Evolutionary conservation across 2,888 invertebrate genomes (phyloP), one percentile per base, ranked within the genome.

Genomic region (Oscheius sp.): DNA sequence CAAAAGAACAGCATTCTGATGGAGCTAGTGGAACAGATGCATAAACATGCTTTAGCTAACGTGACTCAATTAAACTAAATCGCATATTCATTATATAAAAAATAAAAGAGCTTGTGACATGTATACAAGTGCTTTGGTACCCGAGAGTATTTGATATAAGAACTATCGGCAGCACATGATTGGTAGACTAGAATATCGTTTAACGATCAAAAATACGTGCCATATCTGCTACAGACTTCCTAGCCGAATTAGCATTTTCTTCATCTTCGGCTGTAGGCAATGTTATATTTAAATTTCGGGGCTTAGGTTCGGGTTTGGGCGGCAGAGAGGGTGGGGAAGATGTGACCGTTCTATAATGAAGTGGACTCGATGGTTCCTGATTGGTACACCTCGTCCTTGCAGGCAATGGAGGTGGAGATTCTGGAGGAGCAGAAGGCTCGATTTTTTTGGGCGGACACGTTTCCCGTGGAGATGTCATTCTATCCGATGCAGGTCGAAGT

Each of bases 181-280:
- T n/a, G n/a, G n/a, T n/a, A 26, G 32, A 54, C n/a, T 20, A 54
- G 59, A 59, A 41, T 41, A 54, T 32, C 14, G 22, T 22, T 57
- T 30, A 67, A 22, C 59, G 45, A 36, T 57, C 50, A 33, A 79
- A 80, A 2, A 80, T 70, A n/a, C 70, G 70, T 3, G 80, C 74
- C 78, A 80, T 80, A 65, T 80, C 80, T 8, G 80, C 80, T 5
- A 80, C 80, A 30, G 75, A 75, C 24, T 67, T 61, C 22, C 80
- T 45, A n/a, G n/a, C n/a, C 28, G 69, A 72, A 63, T 77, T 79
- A 22, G 79, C 77, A 62, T 79, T 79, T 36, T 77, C 74, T 44
- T 79, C 79, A 24, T 74, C 74, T 2, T 67, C 68, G 6, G 66
- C 59, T 0, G 70, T 67, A 1, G 74, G 68, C 36, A 44, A 17